Evolutionary conservation across 2,113 vertebrate species (phyloP).

Genomic region (Apaloderma vittatum): DNA sequence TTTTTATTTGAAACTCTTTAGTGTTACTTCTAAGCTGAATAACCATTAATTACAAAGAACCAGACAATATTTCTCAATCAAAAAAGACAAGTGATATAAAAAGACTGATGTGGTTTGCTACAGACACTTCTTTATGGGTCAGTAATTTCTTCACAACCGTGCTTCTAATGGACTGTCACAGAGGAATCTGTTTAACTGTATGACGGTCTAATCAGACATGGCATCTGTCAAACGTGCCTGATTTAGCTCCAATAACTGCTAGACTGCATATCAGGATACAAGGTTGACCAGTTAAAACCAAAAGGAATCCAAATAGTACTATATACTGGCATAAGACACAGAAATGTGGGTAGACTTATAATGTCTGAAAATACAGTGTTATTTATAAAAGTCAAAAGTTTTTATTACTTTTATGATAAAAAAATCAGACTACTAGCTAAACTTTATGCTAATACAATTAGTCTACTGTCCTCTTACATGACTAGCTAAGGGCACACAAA

Average conservation of each 20-base stretch:
- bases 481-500: background rate
- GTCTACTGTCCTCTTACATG: background rate
- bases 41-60: background rate
- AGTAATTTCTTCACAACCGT: conserved; percentile 14
- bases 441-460: background rate
- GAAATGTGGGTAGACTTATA: background rate
- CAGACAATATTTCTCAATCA: background rate
- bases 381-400: background rate
- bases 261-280: background rate
- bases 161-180: conserved; percentile 14
- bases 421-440: background rate
- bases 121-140: conserved; percentile 48
- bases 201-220: conserved; percentile 53
- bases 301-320: background rate
- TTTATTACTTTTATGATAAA: background rate
- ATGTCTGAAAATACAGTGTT: background rate
- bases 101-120: background rate
- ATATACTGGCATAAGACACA: background rate
- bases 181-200: conserved; percentile 19
- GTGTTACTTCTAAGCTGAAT: background rate
- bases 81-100: background rate
- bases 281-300: background rate
- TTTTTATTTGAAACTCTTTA: background rate
- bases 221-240: conserved; percentile 45
- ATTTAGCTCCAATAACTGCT: conserved; percentile 15